Evolutionary conservation across 2,888 invertebrate genomes (phyloP), one percentile per base, ranked within the genome.

Genomic region (Phaedon cochleariae): DNA sequence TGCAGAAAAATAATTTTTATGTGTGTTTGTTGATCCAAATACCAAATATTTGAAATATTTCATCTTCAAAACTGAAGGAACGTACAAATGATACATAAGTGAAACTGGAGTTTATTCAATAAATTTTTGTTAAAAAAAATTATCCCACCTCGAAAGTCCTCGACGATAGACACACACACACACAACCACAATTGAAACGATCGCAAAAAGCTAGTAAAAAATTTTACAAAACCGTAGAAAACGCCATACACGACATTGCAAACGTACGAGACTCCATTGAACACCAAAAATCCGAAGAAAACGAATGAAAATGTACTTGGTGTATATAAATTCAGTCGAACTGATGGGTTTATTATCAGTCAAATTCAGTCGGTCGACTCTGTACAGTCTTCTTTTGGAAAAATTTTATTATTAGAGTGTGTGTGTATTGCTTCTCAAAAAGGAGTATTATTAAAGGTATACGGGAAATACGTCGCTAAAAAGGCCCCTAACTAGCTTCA

Each of bases 351-450:
- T 59, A 15, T 55, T 54, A 71, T 81, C 81, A 81, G 81, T 82
- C 81, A 73, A 79, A 72, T 22, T 68, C 65, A 68, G 69, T 65
- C 65, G 52, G 81, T 81, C 80, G 48, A 58, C 41, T 68, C 65
- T 74, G 74, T 75, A 79, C 82, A 83, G 82, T 82, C 83, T 83
- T 82, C 83, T 83, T 72, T 70, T 79, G 70, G 75, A 74, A 71
- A 73, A 70, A 68, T 72, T 68, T 68, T 61, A 65, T 73, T 67
- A 66, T 68, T 69, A 73, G 63, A 41, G 53, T 64, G 34, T 74
- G n/a, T n/a, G 75, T 73, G 75, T 79, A 78, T 79, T 78, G 77
- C 77, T 79, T 77, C 60, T 62, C 53, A 46, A 46, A 53, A 64
- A 37, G 22, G 37, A 52, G 20, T 2, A n/a, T n/a, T n/a, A n/a